Evolutionary conservation across 2,113 vertebrate genomes (phyloP).

Genomic region (Pandion haliaetus): DNA sequence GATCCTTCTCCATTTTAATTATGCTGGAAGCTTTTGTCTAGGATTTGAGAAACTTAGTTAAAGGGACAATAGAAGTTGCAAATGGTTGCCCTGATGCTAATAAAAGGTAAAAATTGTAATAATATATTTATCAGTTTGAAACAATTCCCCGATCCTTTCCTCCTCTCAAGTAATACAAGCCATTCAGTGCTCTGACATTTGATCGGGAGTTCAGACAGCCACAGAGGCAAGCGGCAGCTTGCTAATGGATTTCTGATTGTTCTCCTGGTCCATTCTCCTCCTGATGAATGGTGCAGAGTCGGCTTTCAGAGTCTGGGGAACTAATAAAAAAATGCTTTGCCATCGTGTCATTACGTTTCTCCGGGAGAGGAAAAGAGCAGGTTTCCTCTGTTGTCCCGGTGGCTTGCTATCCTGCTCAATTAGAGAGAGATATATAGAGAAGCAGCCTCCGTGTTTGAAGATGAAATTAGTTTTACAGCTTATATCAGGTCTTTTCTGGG

Average conservation of each 20-base stretch:
- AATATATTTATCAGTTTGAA: not conserved
- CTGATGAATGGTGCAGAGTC: not conserved
- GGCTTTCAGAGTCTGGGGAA: not conserved
- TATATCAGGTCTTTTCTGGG: not conserved
- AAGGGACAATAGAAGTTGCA: not conserved
- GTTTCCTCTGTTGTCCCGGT: not conserved
- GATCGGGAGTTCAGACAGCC: not conserved
- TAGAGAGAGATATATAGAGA: not conserved
- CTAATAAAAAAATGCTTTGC: not conserved
- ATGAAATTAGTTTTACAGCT: not conserved
- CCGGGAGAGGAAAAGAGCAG: not conserved
- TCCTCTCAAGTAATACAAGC: not conserved
- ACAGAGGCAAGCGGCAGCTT: not conserved
- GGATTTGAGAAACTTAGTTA: not conserved
- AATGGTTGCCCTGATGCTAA: not conserved
- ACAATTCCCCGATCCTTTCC: not conserved
- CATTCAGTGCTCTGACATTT: not conserved
- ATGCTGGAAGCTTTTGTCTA: not conserved
- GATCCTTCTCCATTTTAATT: not conserved
- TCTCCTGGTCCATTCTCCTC: slow-evolving; percentile 9
- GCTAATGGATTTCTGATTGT: slow-evolving; percentile 62
- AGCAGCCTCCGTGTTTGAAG: not conserved
- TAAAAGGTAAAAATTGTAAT: slow-evolving; percentile 7
- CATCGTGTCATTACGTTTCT: not conserved
- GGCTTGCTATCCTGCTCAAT: not conserved